Conservation (phyloP, 2,888 invertebrate genomes). For the Drepanosiphum platanoidis region DNA sequence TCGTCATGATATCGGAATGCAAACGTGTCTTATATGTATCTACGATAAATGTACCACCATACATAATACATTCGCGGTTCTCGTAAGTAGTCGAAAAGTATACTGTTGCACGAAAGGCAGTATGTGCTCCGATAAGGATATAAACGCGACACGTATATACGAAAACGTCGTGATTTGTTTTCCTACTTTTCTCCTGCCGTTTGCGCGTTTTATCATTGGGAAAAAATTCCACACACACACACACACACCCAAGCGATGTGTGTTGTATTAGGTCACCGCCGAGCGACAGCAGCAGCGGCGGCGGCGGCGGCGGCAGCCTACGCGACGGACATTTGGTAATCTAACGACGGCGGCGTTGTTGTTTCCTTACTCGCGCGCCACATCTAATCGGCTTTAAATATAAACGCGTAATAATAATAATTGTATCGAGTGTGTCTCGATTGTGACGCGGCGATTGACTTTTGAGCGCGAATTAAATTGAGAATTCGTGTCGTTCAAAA, state of each 20-base stretch:
- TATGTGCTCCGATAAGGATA: background rate
- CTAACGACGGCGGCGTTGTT: no score
- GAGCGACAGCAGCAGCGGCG: background rate
- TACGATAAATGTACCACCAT: background rate
- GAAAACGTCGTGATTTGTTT: conserved; percentile 7
- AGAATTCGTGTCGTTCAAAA: no score
- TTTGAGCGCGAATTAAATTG: background rate
- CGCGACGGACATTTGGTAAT: background rate
- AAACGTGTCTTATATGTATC: no score
- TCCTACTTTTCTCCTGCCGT: background rate
- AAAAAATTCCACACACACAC: background rate
- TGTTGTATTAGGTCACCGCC: background rate
- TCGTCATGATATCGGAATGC: background rate
- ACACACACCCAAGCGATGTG: no score
- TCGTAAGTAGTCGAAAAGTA: background rate
- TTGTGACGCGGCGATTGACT: background rate
- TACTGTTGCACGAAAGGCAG: background rate
- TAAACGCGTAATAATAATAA: background rate
- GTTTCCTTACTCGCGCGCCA: background rate
- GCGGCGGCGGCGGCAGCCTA: background rate
- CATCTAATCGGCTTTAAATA: background rate
- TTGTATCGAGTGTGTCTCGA: no score
- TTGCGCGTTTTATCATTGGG: background rate
- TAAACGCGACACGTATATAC: background rate
- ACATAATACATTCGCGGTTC: background rate